Percentiles rank a stretch among this genome's conserved stretches.
Conservation (phyloP, 2,888 invertebrate species). For the Cephalotes varians region DNA sequence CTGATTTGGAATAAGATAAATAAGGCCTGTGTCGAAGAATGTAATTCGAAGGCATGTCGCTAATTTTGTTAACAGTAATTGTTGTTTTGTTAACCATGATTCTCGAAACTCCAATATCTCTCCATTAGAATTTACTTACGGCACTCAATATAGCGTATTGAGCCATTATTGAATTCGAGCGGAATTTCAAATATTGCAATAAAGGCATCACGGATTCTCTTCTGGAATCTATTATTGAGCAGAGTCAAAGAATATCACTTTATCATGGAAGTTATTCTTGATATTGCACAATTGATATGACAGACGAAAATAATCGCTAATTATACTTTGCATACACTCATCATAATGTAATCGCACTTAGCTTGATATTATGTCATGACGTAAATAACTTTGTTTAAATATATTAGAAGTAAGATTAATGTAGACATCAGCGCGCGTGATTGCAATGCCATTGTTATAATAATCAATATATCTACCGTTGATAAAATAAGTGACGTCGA, state of each 20-base stretch:
- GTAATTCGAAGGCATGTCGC: not conserved
- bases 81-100: constrained; percentile 45
- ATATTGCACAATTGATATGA: constrained; percentile 40
- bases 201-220: constrained; percentile 41
- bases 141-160: constrained; percentile 37
- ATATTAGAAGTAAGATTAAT: constrained; percentile 10
- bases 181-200: constrained; percentile 50
- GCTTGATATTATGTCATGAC: not conserved
- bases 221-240: constrained; percentile 50
- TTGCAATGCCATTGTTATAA: not conserved
- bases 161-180: constrained; percentile 42
- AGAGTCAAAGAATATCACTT: constrained; percentile 51
- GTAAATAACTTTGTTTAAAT: constrained; percentile 29
- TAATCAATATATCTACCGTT: constrained; percentile 10
- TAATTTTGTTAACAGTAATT: constrained; percentile 19
- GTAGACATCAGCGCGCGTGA: not conserved
- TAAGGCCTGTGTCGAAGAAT: not conserved
- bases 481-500: not conserved
- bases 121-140: constrained; percentile 54
- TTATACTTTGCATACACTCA: constrained; percentile 20
- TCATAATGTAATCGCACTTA: constrained; percentile 15
- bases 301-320: constrained; percentile 41
- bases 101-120: constrained; percentile 47
- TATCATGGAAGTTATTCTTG: constrained; percentile 48
- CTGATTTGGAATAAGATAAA: not conserved